Conservation (phyloP, 1,140 invertebrate species). For the Cyphomyrmex costatus region DNA sequence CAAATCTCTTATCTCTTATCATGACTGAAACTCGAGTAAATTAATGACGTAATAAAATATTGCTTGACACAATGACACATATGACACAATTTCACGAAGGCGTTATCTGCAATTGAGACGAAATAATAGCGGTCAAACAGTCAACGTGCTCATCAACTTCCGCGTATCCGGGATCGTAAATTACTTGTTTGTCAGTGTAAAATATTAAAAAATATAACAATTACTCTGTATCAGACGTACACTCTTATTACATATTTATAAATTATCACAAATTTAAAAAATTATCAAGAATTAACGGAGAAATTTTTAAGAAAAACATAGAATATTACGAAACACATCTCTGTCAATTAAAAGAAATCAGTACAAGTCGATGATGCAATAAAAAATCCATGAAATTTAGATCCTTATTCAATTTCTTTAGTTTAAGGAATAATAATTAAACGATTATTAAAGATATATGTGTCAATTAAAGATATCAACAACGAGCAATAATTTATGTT, state of each 20-base stretch:
- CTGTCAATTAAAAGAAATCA: background rate
- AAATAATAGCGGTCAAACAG: conserved; percentile 39
- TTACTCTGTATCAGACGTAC: background rate
- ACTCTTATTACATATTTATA: background rate
- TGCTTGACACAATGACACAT: background rate
- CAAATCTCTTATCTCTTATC: conserved; percentile 34
- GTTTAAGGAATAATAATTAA: background rate
- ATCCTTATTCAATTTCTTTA: background rate
- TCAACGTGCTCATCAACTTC: conserved; percentile 18
- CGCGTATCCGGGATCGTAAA: conserved; percentile 42
- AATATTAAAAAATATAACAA: conserved; percentile 32
- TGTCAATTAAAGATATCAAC: too few species aligned
- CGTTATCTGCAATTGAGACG: conserved; percentile 38
- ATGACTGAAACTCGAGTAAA: conserved; percentile 14
- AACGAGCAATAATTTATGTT: background rate
- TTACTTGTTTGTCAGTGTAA: background rate
- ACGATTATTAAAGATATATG: background rate
- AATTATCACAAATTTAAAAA: too few species aligned
- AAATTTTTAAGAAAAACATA: background rate
- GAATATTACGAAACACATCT: background rate
- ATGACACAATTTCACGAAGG: conserved; percentile 31
- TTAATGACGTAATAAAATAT: conserved; percentile 50
- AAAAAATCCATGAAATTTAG: background rate
- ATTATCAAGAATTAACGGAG: background rate
- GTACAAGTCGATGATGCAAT: background rate